Base-by-base conservation (phyloP, 2,888 invertebrate genomes). In the Lamellibrachia columna region DNA sequence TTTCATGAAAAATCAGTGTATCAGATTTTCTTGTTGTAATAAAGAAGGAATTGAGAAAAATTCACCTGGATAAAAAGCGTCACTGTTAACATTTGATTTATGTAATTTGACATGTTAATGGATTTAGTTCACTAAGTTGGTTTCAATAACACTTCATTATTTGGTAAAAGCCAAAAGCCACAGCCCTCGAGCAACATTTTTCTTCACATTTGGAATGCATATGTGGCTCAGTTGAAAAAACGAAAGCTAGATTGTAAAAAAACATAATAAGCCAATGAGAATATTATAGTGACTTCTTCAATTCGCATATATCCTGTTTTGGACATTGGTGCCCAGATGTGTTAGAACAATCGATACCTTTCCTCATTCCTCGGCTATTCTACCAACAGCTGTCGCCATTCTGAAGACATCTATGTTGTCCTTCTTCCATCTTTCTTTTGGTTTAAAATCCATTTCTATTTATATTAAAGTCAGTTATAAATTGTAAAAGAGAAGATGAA, bases 31-130 rank as follows among this genome's bases (percentile, higher is more conserved):
- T 15, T 22, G 22, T 3, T n/a, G 22, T 22, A 6, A 75, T 22
- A 75, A 75, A 22, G 75, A 75, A 75, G 75, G 75, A 75, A 75
- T 75, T 75, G 75, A 75, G 75, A 75, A 75, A 75, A 75, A 75
- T 1, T 22, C 75, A 75, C 75, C n/a, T 75, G 75, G n/a, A 75
- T 75, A 75, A 75, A 75, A 75, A 75, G 2, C 22, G 22, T 22
- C 15, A 22, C 15, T 15, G 75, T 75, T 75, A 15, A 1, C 75
- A 75, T 15, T 15, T 75, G 75, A 75, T 75, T 75, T 75, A 75
- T 75, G 75, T 75, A 75, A 75, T 22, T 75, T 75, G 75, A 75
- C 75, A 75, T 75, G 75, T 75, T n/a, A 75, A 75, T 22, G 75
- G 75, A 75, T 75, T 75, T 6, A 15, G 75, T 22, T 75, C 75